phyloP scores from a whole-genome alignment of 2,113 vertebrate genomes.

The Grantiella picta region DNA sequence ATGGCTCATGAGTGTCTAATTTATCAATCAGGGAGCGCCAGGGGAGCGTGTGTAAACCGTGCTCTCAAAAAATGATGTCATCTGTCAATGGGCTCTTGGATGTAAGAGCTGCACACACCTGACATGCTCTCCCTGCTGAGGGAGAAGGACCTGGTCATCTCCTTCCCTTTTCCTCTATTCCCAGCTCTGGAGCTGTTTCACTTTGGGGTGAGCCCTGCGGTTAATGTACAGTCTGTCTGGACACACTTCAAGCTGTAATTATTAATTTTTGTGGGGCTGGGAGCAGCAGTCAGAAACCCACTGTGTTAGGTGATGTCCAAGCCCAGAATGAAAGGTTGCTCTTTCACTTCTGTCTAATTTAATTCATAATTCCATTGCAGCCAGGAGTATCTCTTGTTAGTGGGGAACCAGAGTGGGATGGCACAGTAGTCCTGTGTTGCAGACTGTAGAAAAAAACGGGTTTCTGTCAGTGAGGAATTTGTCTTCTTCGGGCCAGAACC shows the following conservation, averaged over 20 bases:
- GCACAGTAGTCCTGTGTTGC: no score
- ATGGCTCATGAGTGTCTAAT: slow-evolving; percentile 62
- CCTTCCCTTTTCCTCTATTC: neutral
- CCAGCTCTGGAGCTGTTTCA: neutral
- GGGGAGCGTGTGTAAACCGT: slow-evolving; percentile 43
- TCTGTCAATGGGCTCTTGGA: slow-evolving; percentile 43
- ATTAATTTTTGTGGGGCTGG: neutral
- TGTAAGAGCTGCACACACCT: neutral
- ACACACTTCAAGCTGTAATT: neutral
- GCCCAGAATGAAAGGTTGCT: neutral
- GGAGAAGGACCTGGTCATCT: neutral
- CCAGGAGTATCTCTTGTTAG: neutral
- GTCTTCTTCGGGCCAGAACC: neutral
- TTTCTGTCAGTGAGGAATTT: neutral
- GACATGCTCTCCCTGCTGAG: neutral
- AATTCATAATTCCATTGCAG: neutral
- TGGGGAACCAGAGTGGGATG: neutral
- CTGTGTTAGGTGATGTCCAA: neutral
- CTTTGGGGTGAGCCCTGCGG: neutral
- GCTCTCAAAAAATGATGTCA: slow-evolving; percentile 66
- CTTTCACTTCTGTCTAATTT: neutral
- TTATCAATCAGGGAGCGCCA: slow-evolving; percentile 62
- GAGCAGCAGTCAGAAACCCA: neutral
- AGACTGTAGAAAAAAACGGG: neutral
- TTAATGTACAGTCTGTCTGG: neutral